A percentile compares a stretch with the other conserved stretches of the same genome.
Evolutionary conservation across 1,140 invertebrate species (phyloP).

Genomic region (Caerostris darwini): DNA sequence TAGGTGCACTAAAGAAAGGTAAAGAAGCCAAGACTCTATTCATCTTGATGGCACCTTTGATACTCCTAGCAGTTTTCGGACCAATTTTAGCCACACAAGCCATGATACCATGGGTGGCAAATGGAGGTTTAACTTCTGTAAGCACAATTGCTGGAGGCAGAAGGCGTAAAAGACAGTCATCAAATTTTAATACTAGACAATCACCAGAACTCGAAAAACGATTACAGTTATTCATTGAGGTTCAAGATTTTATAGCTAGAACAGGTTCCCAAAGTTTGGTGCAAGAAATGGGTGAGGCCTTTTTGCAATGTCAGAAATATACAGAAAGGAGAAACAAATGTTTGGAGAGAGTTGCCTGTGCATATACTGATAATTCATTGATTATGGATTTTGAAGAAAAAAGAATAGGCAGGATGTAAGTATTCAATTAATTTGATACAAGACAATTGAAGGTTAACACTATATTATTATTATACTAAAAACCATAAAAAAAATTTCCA

Average conservation of each 20-base stretch:
- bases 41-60: slow-evolving; percentile 64
- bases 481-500: too few species aligned
- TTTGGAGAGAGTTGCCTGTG: slow-evolving; percentile 64
- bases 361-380: slow-evolving; percentile 44
- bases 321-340: slow-evolving; percentile 57
- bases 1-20: background rate
- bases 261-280: slow-evolving; percentile 24
- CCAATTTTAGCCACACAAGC: slow-evolving; percentile 64
- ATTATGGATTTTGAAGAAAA: slow-evolving; percentile 31
- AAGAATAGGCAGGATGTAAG: slow-evolving; percentile 66
- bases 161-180: background rate
- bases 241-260: slow-evolving; percentile 60
- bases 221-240: slow-evolving; percentile 60
- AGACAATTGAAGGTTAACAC: too few species aligned
- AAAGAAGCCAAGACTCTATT: slow-evolving; percentile 70
- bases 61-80: slow-evolving; percentile 66
- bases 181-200: background rate
- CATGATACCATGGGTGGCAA: slow-evolving; percentile 65
- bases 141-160: slow-evolving; percentile 51
- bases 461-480: too few species aligned
- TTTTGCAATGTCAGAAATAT: slow-evolving; percentile 47
- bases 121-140: slow-evolving; percentile 56
- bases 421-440: background rate
- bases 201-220: slow-evolving; percentile 8
- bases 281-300: slow-evolving; percentile 53